Base-by-base conservation (phyloP, 2,113 vertebrate species). In the Syngnathoides biaculeatus region DNA sequence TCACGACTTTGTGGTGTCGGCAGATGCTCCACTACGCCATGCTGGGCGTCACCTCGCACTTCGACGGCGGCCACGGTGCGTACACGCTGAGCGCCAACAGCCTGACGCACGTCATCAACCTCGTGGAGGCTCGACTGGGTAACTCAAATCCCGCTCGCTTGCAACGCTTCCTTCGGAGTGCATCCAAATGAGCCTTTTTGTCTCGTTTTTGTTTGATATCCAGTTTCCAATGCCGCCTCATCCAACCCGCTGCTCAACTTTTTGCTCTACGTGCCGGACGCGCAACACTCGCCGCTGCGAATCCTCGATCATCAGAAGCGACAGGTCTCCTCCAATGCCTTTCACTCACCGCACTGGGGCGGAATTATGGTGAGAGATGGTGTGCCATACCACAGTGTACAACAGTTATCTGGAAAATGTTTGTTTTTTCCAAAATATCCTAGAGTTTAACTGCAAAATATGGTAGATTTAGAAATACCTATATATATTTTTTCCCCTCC, bases 261-360 rank as follows among this genome's bases (percentile, higher is more conserved):
- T 64, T 90, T 99, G 20, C 92, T 99, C 9, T 99, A 97, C 0
- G 92, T 98, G 26, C 96, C 97, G 0, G 96, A 98, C 71, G 92
- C 93, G 1, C 91, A 92, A 9, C 96, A 96, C 67, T 94, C 95
- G 2, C 96, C 96, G 0, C 93, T 99, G 42, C 92, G 95, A 74
- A 98, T 98, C 83, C 92, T 92, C 64, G 94, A 95, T 87, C 92
- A 89, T 80, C 90, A 92, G 0, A 95, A 94, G 9, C 81, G 82
- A 53, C 83, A 89, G 19, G 94, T 95, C 68, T 72, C 89, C 17
- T 94, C 94, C 68, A 98, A 98, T 0, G 96, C 96, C 0, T 99
- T 99, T 87, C 96, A 98, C 83, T 98, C 96, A 66, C 96, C 97
- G 13, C 95, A 95, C 50, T 98, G 97, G 97, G 96, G 96, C 0